A percentile compares a stretch with the other conserved stretches of the same genome.
Evolutionary conservation across 2,797 vertebrate genomes (phyloP).

Genomic region (Lutjanus campechanus): DNA sequence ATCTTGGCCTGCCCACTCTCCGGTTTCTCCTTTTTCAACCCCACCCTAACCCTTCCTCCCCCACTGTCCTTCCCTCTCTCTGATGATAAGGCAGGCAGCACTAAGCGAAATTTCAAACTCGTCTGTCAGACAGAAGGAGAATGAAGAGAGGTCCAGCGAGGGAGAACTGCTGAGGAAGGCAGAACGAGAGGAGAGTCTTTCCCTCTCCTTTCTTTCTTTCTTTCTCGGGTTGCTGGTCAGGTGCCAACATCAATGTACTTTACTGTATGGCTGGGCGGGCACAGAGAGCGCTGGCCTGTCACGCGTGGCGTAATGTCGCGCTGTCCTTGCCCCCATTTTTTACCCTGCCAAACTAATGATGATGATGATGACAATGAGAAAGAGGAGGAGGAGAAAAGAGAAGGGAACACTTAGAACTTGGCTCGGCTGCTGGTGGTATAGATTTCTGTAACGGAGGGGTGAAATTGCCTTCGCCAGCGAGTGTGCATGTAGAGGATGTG

Average conservation of each 20-base stretch:
- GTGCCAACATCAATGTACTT: conserved; percentile 76
- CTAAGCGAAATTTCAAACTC: conserved; percentile 66
- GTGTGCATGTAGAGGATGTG: background rate
- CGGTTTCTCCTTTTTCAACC: conserved; percentile 14
- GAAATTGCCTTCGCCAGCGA: background rate
- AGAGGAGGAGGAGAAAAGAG: conserved; percentile 22
- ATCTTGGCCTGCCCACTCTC: conserved; percentile 8
- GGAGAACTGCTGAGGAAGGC: conserved; percentile 70
- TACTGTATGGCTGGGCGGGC: conserved; percentile 64
- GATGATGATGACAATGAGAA: conserved; percentile 54
- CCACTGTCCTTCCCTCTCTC: conserved; percentile 3
- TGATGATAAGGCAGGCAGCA: conserved; percentile 50
- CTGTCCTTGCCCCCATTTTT: conserved; percentile 74
- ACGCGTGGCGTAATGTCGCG: conserved; percentile 68
- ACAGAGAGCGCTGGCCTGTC: conserved; percentile 59
- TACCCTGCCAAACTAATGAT: conserved; percentile 69
- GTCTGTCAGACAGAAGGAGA: conserved; percentile 60
- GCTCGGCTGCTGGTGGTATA: conserved; percentile 20
- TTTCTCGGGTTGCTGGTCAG: conserved; percentile 57
- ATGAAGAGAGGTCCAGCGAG: conserved; percentile 30
- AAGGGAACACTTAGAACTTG: conserved; percentile 47
- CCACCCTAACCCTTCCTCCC: background rate
- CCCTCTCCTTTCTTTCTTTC: conserved; percentile 17
- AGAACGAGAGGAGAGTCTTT: conserved; percentile 46
- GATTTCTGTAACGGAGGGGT: conserved; percentile 15